A percentile compares a stretch with the other conserved stretches of the same genome.
Evolutionary conservation across 2,113 vertebrate species (phyloP).

Genomic region (Sus scrofa): DNA sequence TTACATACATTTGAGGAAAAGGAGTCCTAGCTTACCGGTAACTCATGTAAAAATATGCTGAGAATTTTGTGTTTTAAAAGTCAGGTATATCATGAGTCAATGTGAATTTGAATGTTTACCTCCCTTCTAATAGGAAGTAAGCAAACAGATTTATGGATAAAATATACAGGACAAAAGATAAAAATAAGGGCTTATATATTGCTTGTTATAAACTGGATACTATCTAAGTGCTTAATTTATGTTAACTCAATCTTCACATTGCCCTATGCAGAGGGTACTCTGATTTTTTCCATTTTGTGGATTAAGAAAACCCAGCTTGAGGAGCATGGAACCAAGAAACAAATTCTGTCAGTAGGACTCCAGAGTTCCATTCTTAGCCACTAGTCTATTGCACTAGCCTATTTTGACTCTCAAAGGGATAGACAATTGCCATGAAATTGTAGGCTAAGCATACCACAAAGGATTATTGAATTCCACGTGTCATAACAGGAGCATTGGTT

Average conservation of each 20-base stretch:
- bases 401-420: background rate
- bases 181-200: background rate
- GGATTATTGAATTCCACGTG: background rate
- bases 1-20: background rate
- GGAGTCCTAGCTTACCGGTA: background rate
- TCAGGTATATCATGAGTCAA: background rate
- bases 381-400: background rate
- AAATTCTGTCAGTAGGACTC: background rate
- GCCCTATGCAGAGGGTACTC: background rate
- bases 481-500: background rate
- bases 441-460: background rate
- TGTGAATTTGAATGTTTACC: background rate
- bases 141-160: background rate
- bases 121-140: background rate
- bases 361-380: background rate
- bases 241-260: background rate
- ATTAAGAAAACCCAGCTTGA: background rate
- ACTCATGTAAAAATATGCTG: conserved; percentile 16
- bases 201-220: background rate
- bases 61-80: background rate
- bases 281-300: background rate
- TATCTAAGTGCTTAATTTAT: background rate
- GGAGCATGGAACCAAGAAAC: background rate
- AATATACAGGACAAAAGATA: background rate
- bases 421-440: background rate